Percentiles rank a stretch among this genome's conserved stretches.
These are phyloP conservation scores for Hydroisotoma schaefferi DNA, from an alignment of 2,888 invertebrate genomes.

Conservation along the genomic window DNA sequence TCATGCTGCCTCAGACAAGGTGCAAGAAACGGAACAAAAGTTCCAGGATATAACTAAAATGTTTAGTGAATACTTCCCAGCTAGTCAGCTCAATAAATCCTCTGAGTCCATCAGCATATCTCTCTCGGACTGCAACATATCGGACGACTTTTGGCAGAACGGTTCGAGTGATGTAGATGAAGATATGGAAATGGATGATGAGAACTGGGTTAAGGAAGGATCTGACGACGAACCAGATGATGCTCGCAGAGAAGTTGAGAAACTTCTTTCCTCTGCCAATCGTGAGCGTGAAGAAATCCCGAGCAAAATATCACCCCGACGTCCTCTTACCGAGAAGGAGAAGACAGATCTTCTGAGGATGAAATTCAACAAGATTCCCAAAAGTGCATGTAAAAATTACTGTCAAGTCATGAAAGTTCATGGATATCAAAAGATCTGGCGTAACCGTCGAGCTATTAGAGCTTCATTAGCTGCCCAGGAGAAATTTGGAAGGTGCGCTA, in stretches of 20 bases:
- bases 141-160: not conserved
- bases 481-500: not conserved
- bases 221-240: not conserved
- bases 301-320: not conserved
- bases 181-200: not conserved
- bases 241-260: no score
- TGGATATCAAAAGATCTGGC: not conserved
- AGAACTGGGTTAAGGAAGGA: not conserved
- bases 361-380: constrained; percentile 1
- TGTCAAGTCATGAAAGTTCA: not conserved
- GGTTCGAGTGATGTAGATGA: not conserved
- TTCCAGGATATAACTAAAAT: not conserved
- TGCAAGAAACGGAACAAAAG: not conserved
- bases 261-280: not conserved
- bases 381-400: constrained; percentile 5
- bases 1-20: not conserved
- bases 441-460: not conserved
- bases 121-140: not conserved
- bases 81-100: not conserved
- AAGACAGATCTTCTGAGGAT: not conserved
- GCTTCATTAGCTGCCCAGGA: not conserved
- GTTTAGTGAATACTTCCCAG: not conserved
- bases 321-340: not conserved
- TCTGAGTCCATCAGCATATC: not conserved
- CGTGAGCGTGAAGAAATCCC: not conserved